Evolutionary conservation across 2,888 invertebrate genomes (phyloP).

Genomic region (Aphodius granarius): DNA sequence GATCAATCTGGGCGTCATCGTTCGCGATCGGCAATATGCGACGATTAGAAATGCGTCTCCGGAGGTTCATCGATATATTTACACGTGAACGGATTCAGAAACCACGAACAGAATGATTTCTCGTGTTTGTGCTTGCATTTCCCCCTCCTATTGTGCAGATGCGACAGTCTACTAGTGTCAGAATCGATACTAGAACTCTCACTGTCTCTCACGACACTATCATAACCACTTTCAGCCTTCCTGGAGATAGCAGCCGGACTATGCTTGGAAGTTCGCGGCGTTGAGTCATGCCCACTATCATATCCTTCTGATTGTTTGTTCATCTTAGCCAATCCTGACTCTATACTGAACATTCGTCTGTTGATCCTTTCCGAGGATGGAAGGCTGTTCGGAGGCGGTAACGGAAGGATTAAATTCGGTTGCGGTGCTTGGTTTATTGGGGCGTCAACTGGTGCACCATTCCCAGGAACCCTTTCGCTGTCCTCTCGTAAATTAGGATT

Average conservation of each 20-base stretch:
- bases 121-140: slow-evolving; percentile 70
- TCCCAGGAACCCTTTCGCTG: slow-evolving; percentile 63
- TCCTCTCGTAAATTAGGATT: slow-evolving; percentile 85
- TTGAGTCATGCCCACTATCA: slow-evolving; percentile 83
- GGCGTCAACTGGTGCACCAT: slow-evolving; percentile 57
- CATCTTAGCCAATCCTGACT: slow-evolving; percentile 65
- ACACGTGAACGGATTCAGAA: slow-evolving; percentile 75
- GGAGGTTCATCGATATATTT: slow-evolving; percentile 68
- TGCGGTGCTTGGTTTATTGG: slow-evolving; percentile 39
- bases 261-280: slow-evolving; percentile 79
- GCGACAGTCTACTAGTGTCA: slow-evolving; percentile 58
- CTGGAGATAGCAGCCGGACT: slow-evolving; percentile 77
- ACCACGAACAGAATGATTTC: slow-evolving; percentile 74
- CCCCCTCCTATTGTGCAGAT: slow-evolving; percentile 51
- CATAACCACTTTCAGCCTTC: slow-evolving; percentile 87
- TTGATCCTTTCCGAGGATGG: slow-evolving; percentile 67
- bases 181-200: slow-evolving; percentile 88
- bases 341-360: slow-evolving; percentile 63
- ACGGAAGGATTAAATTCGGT: slow-evolving; percentile 52
- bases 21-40: neutral
- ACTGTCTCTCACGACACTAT: slow-evolving; percentile 85
- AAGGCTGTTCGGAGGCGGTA: slow-evolving; percentile 61
- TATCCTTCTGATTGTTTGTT: slow-evolving; percentile 67
- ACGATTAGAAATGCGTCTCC: slow-evolving; percentile 52
- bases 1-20: neutral